phyloP scores from a whole-genome alignment of 2,113 vertebrate genomes.

The Salvelinus fontinalis region DNA sequence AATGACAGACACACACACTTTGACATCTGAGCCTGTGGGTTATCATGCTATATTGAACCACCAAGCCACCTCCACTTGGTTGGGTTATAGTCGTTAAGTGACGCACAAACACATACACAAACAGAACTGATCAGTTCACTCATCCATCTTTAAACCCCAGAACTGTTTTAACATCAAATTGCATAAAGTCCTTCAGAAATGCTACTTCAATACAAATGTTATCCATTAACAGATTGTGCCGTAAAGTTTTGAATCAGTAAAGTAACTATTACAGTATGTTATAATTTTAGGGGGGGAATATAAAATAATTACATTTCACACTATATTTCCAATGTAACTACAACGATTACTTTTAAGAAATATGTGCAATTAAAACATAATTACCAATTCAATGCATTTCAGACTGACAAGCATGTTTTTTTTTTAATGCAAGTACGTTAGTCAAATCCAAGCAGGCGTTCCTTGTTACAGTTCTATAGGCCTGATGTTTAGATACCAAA shows the following conservation, averaged over 20 bases:
- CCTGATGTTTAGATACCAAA: not conserved
- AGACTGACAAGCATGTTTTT: not conserved
- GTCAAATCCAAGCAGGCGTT: too few species aligned
- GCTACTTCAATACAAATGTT: conserved; percentile 23
- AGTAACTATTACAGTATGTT: not conserved
- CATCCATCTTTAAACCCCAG: conserved; percentile 25
- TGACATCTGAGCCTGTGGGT: conserved; percentile 53
- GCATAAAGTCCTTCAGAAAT: conserved; percentile 46
- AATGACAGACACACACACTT: conserved; percentile 52
- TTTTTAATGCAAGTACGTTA: too few species aligned
- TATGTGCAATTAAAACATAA: not conserved
- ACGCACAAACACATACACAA: conserved; percentile 54
- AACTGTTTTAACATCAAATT: conserved; percentile 40
- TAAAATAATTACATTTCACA: not conserved
- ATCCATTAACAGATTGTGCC: conserved; percentile 3
- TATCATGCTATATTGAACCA: conserved; percentile 56
- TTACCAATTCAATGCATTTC: not conserved
- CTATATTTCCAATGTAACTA: not conserved
- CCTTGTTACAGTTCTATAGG: not conserved
- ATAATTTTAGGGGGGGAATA: too few species aligned
- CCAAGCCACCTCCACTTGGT: conserved; percentile 40
- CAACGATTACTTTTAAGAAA: not conserved
- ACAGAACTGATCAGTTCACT: conserved; percentile 52
- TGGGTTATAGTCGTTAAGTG: conserved; percentile 40
- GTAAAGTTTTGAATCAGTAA: not conserved